These are phyloP conservation scores for Holacanthus passer DNA, from an alignment of 2,113 vertebrate species.

Conservation along the genomic window DNA sequence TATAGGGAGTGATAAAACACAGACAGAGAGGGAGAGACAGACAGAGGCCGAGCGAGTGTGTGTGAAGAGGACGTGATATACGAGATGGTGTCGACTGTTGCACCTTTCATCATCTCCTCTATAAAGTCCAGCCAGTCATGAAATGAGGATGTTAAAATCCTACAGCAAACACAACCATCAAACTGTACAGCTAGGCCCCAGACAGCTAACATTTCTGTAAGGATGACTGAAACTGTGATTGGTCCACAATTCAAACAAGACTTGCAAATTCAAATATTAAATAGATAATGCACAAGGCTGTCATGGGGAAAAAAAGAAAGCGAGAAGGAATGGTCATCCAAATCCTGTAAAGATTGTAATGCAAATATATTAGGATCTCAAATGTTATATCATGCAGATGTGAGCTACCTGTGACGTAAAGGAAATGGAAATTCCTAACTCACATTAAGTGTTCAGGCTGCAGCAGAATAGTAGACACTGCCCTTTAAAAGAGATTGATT, in stretches of 20 bases:
- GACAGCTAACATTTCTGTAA: slow-evolving; percentile 51
- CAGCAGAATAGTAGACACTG: slow-evolving; percentile 5
- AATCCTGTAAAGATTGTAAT: neutral
- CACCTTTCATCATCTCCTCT: slow-evolving; percentile 82
- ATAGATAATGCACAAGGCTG: slow-evolving; percentile 20
- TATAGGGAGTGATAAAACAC: slow-evolving; percentile 63
- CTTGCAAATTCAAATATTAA: slow-evolving; percentile 55
- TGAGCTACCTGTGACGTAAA: neutral
- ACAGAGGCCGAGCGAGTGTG: slow-evolving; percentile 37
- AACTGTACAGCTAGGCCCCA: slow-evolving; percentile 54
- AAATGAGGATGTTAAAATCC: slow-evolving; percentile 83
- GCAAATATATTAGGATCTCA: slow-evolving; percentile 7
- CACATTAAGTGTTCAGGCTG: neutral
- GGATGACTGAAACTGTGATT: slow-evolving; percentile 49
- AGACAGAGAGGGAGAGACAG: slow-evolving; percentile 48
- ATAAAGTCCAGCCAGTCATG: slow-evolving; percentile 85
- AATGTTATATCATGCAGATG: slow-evolving; percentile 11
- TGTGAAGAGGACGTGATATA: slow-evolving; percentile 76
- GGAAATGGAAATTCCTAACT: slow-evolving; percentile 7
- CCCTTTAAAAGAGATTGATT: slow-evolving; percentile 26
- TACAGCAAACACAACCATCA: slow-evolving; percentile 76
- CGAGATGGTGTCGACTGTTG: slow-evolving; percentile 74
- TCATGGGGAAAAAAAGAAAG: neutral
- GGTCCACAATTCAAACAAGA: slow-evolving; percentile 52
- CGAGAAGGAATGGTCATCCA: neutral